phyloP scores from a whole-genome alignment of 1,140 invertebrate species.

The Melanaphis sacchari region DNA sequence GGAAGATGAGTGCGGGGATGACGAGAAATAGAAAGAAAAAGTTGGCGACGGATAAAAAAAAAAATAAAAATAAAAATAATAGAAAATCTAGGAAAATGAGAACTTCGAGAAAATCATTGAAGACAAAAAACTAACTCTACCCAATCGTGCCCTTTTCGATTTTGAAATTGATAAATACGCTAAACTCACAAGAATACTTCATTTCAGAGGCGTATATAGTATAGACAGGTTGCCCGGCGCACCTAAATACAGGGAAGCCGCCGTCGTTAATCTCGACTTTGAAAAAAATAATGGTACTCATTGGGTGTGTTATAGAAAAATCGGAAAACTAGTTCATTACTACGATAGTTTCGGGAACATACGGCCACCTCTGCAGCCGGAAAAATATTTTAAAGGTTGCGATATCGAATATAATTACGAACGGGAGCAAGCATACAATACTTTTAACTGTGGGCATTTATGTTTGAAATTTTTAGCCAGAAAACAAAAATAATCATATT shows the following conservation, averaged over 20 bases:
- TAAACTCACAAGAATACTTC: no score
- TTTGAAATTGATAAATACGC: no score
- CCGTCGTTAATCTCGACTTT: slow-evolving; percentile 62
- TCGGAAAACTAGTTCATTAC: slow-evolving; percentile 60
- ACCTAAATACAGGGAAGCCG: slow-evolving; percentile 60
- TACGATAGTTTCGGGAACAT: slow-evolving; percentile 63
- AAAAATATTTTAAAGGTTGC: no score
- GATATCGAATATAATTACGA: no score
- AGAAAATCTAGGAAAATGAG: background rate
- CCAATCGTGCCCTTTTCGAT: background rate
- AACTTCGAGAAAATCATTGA: background rate
- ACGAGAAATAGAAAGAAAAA: no score
- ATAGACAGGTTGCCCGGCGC: no score
- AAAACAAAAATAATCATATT: no score
- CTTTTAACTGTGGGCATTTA: slow-evolving; percentile 60
- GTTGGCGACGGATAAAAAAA: background rate
- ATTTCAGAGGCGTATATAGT: no score
- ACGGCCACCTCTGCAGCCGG: no score
- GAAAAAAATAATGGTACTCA: slow-evolving; percentile 61
- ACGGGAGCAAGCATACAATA: no score
- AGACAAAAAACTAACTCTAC: background rate
- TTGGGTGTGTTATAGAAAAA: slow-evolving; percentile 63
- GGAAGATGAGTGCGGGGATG: no score
- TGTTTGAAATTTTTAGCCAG: slow-evolving; percentile 60
- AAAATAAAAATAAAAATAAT: background rate